A percentile compares a stretch with the other conserved stretches of the same genome.
phyloP scores from a whole-genome alignment of 2,888 invertebrate species.

The Amorpha juglandis region DNA sequence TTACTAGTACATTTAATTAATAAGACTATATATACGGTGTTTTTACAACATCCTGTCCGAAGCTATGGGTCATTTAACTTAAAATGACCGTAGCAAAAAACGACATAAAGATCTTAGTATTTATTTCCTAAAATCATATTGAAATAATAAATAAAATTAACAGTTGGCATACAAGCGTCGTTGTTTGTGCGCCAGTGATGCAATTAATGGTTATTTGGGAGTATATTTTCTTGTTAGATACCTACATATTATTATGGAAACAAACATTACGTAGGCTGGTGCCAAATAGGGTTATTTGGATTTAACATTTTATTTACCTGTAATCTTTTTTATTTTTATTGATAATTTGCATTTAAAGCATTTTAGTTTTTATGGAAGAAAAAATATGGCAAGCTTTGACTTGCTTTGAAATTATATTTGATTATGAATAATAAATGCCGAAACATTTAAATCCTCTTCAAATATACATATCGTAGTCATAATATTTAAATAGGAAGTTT shows the following conservation, averaged over 20 bases:
- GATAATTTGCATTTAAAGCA: not conserved
- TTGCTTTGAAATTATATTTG: too few species aligned
- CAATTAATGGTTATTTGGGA: slow-evolving; percentile 6
- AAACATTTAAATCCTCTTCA: too few species aligned
- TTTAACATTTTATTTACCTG: too few species aligned
- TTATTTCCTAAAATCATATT: not conserved
- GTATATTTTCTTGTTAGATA: slow-evolving; percentile 4
- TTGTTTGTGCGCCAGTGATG: slow-evolving; percentile 7
- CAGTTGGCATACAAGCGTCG: not conserved
- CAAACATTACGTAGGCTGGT: slow-evolving; percentile 11
- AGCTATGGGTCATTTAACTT: not conserved
- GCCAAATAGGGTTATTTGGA: not conserved
- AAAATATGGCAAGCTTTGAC: too few species aligned
- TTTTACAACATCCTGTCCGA: slow-evolving; percentile 2
- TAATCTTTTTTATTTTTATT: not conserved
- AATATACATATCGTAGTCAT: too few species aligned
- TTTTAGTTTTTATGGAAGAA: not conserved
- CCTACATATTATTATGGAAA: slow-evolving; percentile 1
- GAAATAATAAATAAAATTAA: too few species aligned
- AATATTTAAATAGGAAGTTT: too few species aligned
- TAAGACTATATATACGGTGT: not conserved
- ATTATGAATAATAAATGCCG: too few species aligned
- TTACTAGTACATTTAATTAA: not conserved
- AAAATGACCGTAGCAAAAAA: not conserved
- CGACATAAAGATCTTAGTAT: not conserved